These are phyloP conservation scores for Drosophila picticornis DNA, from an alignment of 2,888 invertebrate genomes.

Conservation along the genomic window DNA sequence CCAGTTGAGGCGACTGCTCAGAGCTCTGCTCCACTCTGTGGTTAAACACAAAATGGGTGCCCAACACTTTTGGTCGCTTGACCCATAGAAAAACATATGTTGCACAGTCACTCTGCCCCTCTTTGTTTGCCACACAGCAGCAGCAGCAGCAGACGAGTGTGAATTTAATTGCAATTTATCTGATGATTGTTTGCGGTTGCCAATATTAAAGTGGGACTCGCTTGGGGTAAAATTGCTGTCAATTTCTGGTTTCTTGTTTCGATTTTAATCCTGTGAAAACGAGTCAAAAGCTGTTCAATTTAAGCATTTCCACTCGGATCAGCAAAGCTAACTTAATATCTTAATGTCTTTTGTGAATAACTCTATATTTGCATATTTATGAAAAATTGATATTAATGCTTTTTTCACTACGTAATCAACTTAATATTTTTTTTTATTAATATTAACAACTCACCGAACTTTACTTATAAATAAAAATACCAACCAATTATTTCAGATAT, in stretches of 20 bases:
- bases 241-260: background rate
- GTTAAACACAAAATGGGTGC: constrained; percentile 48
- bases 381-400: background rate
- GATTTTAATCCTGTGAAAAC: background rate
- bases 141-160: constrained; percentile 35
- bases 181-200: constrained; percentile 31
- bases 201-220: background rate
- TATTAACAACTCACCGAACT: too few species aligned
- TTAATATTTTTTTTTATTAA: background rate
- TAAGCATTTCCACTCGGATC: background rate
- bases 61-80: constrained; percentile 33
- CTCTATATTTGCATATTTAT: background rate
- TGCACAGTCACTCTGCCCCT: background rate
- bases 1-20: constrained; percentile 5
- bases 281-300: background rate
- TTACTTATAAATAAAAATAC: too few species aligned
- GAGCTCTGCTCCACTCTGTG: constrained; percentile 31
- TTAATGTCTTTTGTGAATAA: background rate
- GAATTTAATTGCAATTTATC: constrained; percentile 69
- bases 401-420: background rate
- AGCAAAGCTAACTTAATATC: background rate
- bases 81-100: constrained; percentile 54
- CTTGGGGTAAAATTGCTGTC: background rate
- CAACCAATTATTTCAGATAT: background rate
- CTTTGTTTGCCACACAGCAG: constrained; percentile 23